Evolutionary conservation across 2,113 vertebrate genomes (phyloP).

Genomic region (Alectura lathami): DNA sequence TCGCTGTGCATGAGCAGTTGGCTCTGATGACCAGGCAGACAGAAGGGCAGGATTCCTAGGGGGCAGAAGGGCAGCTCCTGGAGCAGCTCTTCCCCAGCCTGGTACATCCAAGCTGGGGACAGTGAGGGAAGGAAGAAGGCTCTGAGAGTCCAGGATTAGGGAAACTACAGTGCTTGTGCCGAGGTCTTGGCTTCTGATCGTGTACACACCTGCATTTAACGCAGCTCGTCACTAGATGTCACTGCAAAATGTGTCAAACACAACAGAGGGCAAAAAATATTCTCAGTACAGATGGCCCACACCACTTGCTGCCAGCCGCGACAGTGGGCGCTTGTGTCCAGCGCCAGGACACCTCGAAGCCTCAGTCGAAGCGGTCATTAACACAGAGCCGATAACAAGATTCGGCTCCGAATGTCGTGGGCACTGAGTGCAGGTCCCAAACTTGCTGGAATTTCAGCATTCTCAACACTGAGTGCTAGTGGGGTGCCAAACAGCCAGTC

Average conservation of each 20-base stretch:
- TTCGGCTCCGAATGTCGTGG: rapidly evolving
- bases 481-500: background rate
- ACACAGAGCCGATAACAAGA: background rate
- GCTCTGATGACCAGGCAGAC: background rate
- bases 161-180: background rate
- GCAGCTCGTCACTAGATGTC: conserved; percentile 40
- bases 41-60: background rate
- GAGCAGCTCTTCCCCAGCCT: background rate
- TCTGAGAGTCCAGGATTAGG: background rate
- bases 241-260: background rate
- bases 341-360: background rate
- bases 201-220: background rate
- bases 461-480: background rate
- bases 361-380: background rate
- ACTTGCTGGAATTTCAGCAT: background rate
- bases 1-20: background rate
- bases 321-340: rapidly evolving
- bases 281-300: background rate
- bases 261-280: background rate
- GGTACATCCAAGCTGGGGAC: background rate
- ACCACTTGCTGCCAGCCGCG: rapidly evolving
- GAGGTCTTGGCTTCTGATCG: background rate
- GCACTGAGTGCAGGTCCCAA: rapidly evolving
- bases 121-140: background rate
- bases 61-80: background rate